Evolutionary conservation across 2,797 vertebrate genomes (phyloP), one percentile per base, ranked within the genome.

Genomic region (Anabacerthia variegaticeps): DNA sequence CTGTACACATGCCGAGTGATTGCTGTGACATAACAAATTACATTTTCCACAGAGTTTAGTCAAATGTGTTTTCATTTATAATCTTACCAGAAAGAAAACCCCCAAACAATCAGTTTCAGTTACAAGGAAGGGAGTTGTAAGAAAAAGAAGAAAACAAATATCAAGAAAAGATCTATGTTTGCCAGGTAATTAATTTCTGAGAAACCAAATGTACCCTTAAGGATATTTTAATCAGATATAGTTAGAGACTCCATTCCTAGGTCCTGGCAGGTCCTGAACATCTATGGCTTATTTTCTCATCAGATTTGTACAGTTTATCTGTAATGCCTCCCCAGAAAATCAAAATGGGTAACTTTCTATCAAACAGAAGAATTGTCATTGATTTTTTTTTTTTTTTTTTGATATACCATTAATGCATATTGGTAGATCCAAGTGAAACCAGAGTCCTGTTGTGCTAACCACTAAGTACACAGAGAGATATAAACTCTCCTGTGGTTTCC

Each of bases 11-110:
- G 36, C 88, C 77, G 78, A 81, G 44, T 14, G 58, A 75, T 82
- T 72, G 39, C 59, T 88, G 69, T 75, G 81, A 79, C 69, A 58
- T 82, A 85, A 79, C 17, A 82, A 83, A 87, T 91, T 69, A 59
- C 28, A n/a, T 91, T 92, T 95, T 95, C 65, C 67, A 58, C 43
- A 62, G 28, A 41, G 56, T 86, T 93, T 90, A 86, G 55, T 93
- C 65, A 93, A 92, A 91, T 73, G 43, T 39, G 49, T 83, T 90
- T 85, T 92, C 48, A 37, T 83, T 79, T 72, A 49, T 72, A 92
- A 61, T 56, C 46, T 73, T 43, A 55, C 49, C 26, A 27, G 39
- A 56, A 73, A 92, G 66, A 62, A 58, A 46, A 21, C 43, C 6
- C 1, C 39, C 20, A 72, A 82, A 26, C 14, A 72, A 75, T 43